Evolutionary conservation across 2,888 invertebrate genomes (phyloP), one percentile per base, ranked within the genome.

Genomic region (Sialis lutaria): DNA sequence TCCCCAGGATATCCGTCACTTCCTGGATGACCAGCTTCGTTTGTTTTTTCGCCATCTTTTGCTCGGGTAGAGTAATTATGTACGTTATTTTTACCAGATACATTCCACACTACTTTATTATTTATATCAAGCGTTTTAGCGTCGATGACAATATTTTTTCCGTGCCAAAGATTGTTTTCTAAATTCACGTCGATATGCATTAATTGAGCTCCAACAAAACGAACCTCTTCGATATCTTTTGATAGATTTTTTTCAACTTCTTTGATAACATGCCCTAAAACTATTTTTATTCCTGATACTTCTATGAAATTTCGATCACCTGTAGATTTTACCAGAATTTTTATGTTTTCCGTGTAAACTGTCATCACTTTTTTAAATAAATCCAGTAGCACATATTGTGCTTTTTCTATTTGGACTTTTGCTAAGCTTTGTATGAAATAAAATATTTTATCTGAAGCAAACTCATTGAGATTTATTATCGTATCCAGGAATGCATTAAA

Each of bases 1-100:
- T 56, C 54, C 9, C 58, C 58, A 40, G 55, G 48, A 41, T 47
- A 45, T n/a, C 57, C 58, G 50, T 55, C 54, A 42, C 32, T 33
- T 37, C 59, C 58, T 43, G 33, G 5, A 6, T n/a, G 9, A 45
- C 48, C 44, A 34, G 44, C 50, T 13, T 55, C 56, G 30, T 49
- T 42, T 13, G 4, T 7, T 33, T 10, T 32, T 13, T 52, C 37
- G 22, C 56, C 55, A 22, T 22, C 22, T 4, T 22, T 22, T 39
- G 55, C 50, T 33, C 40, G n/a, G 39, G 42, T 50, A 8, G 30
- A 40, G 6, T 34, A 34, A 45, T 46, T 44, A 30, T 30, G 42
- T 31, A 40, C 42, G 39, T 48, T 10, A 35, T 41, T 50, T 33
- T 49, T 40, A n/a, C 57, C 57, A 39, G 56, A 55, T 40, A 57